Base-by-base conservation (phyloP, 2,888 invertebrate species). In the Lymantria monacha region DNA sequence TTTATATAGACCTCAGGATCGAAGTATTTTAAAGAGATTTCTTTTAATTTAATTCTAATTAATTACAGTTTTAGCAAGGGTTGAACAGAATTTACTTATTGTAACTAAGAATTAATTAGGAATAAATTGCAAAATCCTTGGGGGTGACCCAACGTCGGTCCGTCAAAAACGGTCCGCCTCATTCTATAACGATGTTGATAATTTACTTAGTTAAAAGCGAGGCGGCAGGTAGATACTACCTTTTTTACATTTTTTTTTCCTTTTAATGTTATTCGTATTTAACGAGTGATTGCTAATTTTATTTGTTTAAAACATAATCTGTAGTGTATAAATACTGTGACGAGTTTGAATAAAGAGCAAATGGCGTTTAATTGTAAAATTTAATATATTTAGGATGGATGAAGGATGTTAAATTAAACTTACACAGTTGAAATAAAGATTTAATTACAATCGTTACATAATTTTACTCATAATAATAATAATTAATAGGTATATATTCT, bases 361-460 rank as follows among this genome's bases (percentile, higher is more conserved):
- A 41, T 15, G 9, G n/a, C 0, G 30, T 13, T 22, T 22, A 22
- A n/a, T 30, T 30, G 30, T 9, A 30, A 30, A 33, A 33, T 38
- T 38, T 12, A n/a, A n/a, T 36, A 36, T 36, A 22, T 36, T 36
- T 5, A 38, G 38, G 38, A 38, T n/a, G 33, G 36, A 15, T 7
- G 13, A 3, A 31, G 13, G 7, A 1, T 14, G 44, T 40, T 14
- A 76, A 81, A 85, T 80, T 74, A 82, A 86, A 87, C 74, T 68
- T 65, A 68, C 63, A 66, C 64, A 56, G 58, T 87, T 87, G 85
- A 91, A 90, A 90, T 90, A 90, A 91, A 87, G 88, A 83, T 91
- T 89, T 90, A 91, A 91, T 91, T 90, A 89, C 88, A 90, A 87
- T 91, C 78, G 85, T 88, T 90, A 90, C 89, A 90, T 91, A 88